Percentiles rank a stretch among this genome's conserved stretches.
These are phyloP conservation scores for Apocrypta bakeri DNA, from an alignment of 1,140 invertebrate genomes.

Conservation along the genomic window DNA sequence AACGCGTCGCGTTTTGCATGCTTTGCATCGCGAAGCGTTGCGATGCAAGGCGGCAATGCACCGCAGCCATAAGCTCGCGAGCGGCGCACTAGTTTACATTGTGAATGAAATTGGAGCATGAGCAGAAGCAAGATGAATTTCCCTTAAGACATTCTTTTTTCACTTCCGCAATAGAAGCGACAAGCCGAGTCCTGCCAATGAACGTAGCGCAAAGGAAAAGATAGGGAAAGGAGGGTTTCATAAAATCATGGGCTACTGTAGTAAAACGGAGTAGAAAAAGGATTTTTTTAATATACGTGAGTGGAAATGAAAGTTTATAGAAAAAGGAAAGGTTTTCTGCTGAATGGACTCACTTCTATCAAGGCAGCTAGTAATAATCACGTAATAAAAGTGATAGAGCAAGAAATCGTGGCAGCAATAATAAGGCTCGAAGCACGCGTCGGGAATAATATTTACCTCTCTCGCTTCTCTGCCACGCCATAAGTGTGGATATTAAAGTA, in stretches of 20 bases:
- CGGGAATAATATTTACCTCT: constrained; percentile 37
- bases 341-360: constrained; percentile 2
- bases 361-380: constrained; percentile 24
- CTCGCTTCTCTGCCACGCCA: not conserved
- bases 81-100: too few relatives aligned
- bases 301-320: constrained; percentile 28
- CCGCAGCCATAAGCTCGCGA: too few relatives aligned
- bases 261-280: not conserved
- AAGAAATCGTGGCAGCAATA: constrained; percentile 44
- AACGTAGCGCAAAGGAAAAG: not conserved
- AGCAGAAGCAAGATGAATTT: not conserved
- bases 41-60: too few relatives aligned
- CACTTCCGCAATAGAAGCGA: not conserved
- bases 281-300: constrained; percentile 31
- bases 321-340: not conserved
- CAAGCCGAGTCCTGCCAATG: too few relatives aligned
- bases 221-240: not conserved
- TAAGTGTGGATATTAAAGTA: constrained; percentile 36
- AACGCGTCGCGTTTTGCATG: too few relatives aligned
- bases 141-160: not conserved
- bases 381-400: constrained; percentile 46
- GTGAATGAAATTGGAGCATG: not conserved
- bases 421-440: constrained; percentile 17
- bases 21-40: too few relatives aligned
- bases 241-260: constrained; percentile 3